A percentile compares a stretch with the other conserved stretches of the same genome.
Evolutionary conservation across 2,797 vertebrate genomes (phyloP).

Genomic region (Coranthus polyacanthus): DNA sequence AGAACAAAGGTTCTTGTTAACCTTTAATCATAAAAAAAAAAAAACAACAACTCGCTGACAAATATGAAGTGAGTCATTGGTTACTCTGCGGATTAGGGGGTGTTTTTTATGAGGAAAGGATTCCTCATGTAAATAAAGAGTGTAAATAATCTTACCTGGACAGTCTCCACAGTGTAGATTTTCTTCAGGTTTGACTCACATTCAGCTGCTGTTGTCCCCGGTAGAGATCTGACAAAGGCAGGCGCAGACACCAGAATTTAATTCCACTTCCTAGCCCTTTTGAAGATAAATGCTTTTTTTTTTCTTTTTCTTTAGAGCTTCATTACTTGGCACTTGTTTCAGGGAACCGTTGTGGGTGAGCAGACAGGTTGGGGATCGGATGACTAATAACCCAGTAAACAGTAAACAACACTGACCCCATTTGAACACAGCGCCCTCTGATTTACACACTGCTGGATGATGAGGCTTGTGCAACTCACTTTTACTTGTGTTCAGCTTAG

Average conservation of each 20-base stretch:
- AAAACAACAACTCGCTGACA: too few species aligned
- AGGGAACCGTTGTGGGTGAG: conserved; percentile 23
- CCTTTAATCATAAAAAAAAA: too few species aligned
- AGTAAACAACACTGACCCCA: conserved; percentile 81
- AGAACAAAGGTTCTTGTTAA: too few species aligned
- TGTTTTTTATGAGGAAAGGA: too few species aligned
- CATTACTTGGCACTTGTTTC: conserved; percentile 15
- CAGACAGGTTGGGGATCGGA: conserved; percentile 54
- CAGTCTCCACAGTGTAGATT: conserved; percentile 94
- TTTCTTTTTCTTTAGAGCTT: background rate
- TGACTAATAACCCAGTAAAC: conserved; percentile 75
- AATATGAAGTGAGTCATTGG: background rate
- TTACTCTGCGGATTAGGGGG: too few species aligned
- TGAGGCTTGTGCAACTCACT: conserved; percentile 46
- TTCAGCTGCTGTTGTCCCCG: conserved; percentile 94
- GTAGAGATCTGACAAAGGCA: conserved; percentile 87
- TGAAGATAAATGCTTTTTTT: background rate
- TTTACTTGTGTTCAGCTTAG: conserved; percentile 18
- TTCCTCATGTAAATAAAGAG: background rate
- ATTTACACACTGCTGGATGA: conserved; percentile 27
- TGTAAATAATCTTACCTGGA: conserved; percentile 88
- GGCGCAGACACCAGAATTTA: background rate
- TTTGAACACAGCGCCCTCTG: conserved; percentile 53
- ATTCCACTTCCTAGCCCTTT: too few species aligned
- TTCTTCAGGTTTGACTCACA: conserved; percentile 96